Conservation (phyloP, 1,140 invertebrate genomes). For the Drosophila guanche region DNA sequence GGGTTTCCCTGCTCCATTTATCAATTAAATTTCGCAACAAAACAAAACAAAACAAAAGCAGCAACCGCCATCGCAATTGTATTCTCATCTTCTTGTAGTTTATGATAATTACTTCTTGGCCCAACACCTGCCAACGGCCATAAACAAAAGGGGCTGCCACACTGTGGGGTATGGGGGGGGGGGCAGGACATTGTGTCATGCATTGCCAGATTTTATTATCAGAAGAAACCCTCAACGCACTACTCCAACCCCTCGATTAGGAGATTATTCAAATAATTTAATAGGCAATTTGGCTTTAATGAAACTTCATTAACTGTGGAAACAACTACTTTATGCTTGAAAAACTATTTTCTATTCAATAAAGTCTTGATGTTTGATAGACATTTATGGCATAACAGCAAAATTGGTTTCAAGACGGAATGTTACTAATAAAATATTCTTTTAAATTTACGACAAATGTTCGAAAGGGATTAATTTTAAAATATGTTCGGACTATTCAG, state of each 20-base stretch:
- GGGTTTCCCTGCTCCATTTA: constrained; percentile 12
- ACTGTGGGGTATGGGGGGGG: neutral
- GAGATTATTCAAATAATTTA: constrained; percentile 45
- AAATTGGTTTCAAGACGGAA: no score
- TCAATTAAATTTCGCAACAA: constrained; percentile 42
- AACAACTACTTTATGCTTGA: constrained; percentile 16
- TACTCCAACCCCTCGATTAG: neutral
- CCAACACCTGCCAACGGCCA: constrained; percentile 46
- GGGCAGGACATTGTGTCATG: constrained; percentile 23
- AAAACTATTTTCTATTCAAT: neutral
- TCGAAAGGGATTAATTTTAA: no score
- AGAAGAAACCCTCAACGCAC: neutral
- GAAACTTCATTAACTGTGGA: constrained; percentile 46
- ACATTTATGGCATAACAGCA: no score
- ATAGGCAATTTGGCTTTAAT: constrained; percentile 37
- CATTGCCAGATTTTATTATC: constrained; percentile 39
- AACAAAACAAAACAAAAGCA: constrained; percentile 32
- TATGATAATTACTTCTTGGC: constrained; percentile 64
- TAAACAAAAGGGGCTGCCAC: constrained; percentile 9
- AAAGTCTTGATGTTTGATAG: no score
- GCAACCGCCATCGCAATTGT: constrained; percentile 8
- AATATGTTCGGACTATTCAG: no score
- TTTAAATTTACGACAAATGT: no score
- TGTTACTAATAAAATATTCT: no score
- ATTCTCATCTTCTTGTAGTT: constrained; percentile 13